Base-by-base conservation (phyloP, 2,113 vertebrate genomes). In the Gopherus flavomarginatus region DNA sequence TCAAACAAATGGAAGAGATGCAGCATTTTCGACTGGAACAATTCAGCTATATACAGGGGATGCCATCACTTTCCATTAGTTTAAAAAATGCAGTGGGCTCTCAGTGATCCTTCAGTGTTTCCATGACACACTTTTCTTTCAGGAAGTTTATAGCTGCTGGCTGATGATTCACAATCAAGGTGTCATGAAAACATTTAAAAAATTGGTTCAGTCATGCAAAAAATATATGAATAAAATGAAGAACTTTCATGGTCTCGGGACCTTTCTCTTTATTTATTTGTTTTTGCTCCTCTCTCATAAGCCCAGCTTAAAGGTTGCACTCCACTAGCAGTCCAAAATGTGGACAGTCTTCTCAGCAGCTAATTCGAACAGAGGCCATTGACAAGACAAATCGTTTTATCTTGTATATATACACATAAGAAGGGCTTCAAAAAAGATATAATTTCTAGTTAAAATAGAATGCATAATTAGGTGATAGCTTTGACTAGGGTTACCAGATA, bases 121-220 rank as follows among this genome's bases (percentile, higher is more conserved):
- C 78, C 79, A 92, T 69, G 86, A 91, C 77, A 95, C n/a, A 4
- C 52, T 92, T 87, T 54, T 83, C 81, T 83, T 93, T 95, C 81
- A 90, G 95, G 79, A 82, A 62, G 80, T 97, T 86, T 90, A 38
- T 47, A 91, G 87, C 92, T 93, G 93, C 91, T 14, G 44, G 90
- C 81, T 94, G 84, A 92, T 96, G 59, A 94, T 87, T 97, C 92
- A 91, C 86, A 90, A 89, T 95, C 90, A 87, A 54, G 5, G 53
- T 65, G 44, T 87, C 94, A 92, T 95, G 88, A 91, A 86, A 93
- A 95, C 47, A 75, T 49, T 54, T 83, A 2, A 80, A 81, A 83
- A 83, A 26, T 77, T 65, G 17, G 10, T 88, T 93, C 94, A 91
- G 88, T 82, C 86, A 80, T 57, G 77, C 92, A 90, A 79, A 57